Evolutionary conservation across 2,797 vertebrate genomes (phyloP).

Genomic region (Podarcis siculus): DNA sequence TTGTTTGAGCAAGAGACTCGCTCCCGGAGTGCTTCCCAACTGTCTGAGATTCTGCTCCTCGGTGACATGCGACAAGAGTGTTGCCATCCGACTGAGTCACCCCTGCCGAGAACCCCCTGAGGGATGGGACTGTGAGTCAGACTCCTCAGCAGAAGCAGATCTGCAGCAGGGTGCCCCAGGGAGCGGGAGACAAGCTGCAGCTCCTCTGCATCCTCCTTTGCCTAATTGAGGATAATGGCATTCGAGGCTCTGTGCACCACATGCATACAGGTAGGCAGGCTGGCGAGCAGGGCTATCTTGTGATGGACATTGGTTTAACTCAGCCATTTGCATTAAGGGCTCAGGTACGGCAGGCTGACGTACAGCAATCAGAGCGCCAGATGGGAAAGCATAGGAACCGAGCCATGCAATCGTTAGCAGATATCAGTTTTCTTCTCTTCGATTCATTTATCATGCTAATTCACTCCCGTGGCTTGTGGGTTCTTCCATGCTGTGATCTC

Average conservation of each 20-base stretch:
- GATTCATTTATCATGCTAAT: background rate
- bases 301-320: background rate
- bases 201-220: background rate
- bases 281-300: background rate
- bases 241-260: background rate
- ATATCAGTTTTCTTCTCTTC: background rate
- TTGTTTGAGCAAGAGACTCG: background rate
- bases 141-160: background rate
- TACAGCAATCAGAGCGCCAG: background rate
- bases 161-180: background rate
- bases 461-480: background rate
- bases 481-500: background rate
- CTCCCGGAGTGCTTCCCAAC: background rate
- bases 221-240: background rate
- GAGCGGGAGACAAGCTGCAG: background rate
- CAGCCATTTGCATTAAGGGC: background rate
- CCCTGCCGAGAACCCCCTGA: background rate
- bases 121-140: background rate
- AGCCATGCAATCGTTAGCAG: background rate
- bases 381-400: background rate
- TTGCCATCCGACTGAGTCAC: background rate
- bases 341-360: background rate
- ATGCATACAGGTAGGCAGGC: background rate
- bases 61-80: background rate
- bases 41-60: background rate